These are phyloP conservation scores for Phaetusa simplex DNA, from an alignment of 2,113 vertebrate species.

Conservation along the genomic window DNA sequence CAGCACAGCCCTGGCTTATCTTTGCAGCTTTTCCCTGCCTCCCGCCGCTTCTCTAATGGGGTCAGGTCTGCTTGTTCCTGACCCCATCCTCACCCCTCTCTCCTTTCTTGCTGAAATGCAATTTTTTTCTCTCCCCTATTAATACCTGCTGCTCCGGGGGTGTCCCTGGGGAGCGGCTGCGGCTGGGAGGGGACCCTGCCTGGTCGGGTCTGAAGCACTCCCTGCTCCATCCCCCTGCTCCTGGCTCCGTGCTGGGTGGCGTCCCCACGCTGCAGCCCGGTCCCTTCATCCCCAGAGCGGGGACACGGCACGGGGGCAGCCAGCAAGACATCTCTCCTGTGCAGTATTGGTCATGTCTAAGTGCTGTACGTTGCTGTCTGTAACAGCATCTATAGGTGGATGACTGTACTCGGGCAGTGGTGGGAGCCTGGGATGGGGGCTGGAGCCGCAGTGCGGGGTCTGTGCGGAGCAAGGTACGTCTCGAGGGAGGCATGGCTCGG, in stretches of 20 bases:
- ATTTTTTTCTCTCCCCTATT: not conserved
- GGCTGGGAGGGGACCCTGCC: not conserved
- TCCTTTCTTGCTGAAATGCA: not conserved
- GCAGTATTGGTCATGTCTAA: not conserved
- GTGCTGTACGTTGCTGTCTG: fast-evolving
- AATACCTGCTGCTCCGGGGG: not conserved
- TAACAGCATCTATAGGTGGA: not conserved
- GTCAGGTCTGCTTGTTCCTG: slow-evolving; percentile 15
- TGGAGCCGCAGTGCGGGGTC: not conserved
- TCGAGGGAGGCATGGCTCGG: not conserved
- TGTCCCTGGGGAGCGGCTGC: not conserved
- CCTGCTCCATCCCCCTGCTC: not conserved
- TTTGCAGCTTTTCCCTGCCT: not conserved
- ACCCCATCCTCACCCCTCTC: slow-evolving; percentile 22
- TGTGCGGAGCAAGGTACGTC: not conserved
- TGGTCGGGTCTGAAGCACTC: not conserved
- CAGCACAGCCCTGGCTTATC: not conserved
- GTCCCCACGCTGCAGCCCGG: not conserved
- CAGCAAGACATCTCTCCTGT: not conserved
- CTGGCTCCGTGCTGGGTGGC: not conserved
- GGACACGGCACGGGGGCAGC: not conserved
- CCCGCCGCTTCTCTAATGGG: slow-evolving; percentile 17
- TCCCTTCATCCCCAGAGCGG: not conserved
- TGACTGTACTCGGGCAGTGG: not conserved
- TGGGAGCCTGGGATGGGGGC: not conserved